Evolutionary conservation across 2,888 invertebrate genomes (phyloP), one percentile per base, ranked within the genome.

Genomic region (Carterocephalus palaemon): DNA sequence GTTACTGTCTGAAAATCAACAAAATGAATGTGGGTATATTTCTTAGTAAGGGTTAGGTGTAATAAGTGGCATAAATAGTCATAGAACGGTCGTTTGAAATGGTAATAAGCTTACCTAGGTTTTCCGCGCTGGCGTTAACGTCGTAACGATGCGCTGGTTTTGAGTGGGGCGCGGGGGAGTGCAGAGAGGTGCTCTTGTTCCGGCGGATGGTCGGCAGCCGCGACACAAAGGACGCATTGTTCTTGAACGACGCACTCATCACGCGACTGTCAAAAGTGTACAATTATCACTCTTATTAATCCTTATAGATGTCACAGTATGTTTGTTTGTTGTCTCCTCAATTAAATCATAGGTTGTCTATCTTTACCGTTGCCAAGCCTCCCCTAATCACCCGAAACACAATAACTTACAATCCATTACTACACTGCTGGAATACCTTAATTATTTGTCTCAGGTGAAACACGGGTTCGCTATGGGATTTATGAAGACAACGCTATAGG

Each of bases 201-300:
- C 95, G 90, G 49, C 95, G 90, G 77, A 95, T 95, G 53, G 95
- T 95, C 62, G 96, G 95, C 80, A 96, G 89, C 60, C 96, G 91
- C 68, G 95, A 95, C 75, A 96, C 95, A 88, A 96, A 96, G 46
- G 96, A 96, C 60, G 95, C 93, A 86, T 96, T 96, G 90, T 95
- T 95, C 89, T 96, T 95, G 90, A 95, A 96, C 80, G 95, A 95
- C 70, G 93, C 92, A 70, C 87, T 82, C 83, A 86, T 86, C 78
- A 91, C 91, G 70, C 92, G 90, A 85, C 92, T 92, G 88, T 67
- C 72, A 70, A 75, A 60, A 53, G 48, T 52, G 57, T 56, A 62
- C 45, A 49, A 47, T 47, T 28, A 52, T 57, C 48, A 58, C 55
- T 51, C 29, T 29, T 41, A 48, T 39, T 41, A 16, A 17, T 33